phyloP scores from a whole-genome alignment of 1,140 invertebrate species.

The Ceratoteleas bidentatus region DNA sequence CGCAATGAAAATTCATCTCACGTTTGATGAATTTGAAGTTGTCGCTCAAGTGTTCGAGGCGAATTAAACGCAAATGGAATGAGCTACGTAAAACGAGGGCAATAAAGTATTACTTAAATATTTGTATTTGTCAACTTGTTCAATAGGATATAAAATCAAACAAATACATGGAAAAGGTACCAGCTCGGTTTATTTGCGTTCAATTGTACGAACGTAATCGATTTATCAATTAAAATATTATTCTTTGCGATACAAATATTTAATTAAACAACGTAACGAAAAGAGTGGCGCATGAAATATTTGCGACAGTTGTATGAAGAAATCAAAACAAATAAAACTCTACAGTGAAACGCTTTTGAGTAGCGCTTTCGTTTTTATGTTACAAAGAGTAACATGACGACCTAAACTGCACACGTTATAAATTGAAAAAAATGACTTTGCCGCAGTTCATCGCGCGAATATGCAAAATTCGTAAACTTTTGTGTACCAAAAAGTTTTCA shows the following conservation, averaged over 20 bases:
- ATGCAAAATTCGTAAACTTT: too few relatives aligned
- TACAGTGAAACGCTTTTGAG: too few relatives aligned
- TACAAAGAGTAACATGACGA: too few relatives aligned
- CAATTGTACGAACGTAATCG: not conserved
- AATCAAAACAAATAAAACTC: not conserved
- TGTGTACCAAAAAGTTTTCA: too few relatives aligned
- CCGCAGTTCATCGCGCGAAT: too few relatives aligned
- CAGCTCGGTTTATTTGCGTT: not conserved
- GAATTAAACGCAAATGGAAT: not conserved
- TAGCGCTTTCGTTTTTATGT: too few relatives aligned
- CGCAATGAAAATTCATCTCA: too few relatives aligned
- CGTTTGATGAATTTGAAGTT: too few relatives aligned
- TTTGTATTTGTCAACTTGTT: conserved; percentile 5
- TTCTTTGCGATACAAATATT: conserved; percentile 6
- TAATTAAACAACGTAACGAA: not conserved
- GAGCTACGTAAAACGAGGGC: not conserved
- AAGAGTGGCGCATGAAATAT: not conserved
- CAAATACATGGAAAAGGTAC: not conserved
- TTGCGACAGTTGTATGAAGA: not conserved
- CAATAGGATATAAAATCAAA: not conserved
- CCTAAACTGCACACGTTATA: too few relatives aligned
- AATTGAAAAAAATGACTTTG: too few relatives aligned
- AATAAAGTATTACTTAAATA: not conserved
- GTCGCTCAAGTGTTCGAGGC: too few relatives aligned
- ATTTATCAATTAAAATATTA: conserved; percentile 17